phyloP scores from a whole-genome alignment of 2,113 vertebrate species.

The Cyprinodon brontotheroides region DNA sequence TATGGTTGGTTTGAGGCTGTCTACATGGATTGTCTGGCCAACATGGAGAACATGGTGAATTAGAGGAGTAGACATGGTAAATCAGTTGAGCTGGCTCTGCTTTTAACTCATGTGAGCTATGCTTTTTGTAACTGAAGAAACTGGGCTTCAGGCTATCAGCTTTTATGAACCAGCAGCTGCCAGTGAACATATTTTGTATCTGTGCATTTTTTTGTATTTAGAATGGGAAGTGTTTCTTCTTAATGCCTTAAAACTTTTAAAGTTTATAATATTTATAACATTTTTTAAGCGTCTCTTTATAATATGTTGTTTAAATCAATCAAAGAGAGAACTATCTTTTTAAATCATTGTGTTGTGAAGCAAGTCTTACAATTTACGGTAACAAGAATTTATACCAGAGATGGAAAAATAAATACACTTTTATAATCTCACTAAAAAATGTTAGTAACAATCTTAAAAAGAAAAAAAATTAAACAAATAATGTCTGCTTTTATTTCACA shows the following conservation, averaged over 20 bases:
- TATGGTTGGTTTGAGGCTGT: conserved; percentile 73
- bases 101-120: conserved; percentile 51
- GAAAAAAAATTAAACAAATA: no score
- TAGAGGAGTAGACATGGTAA: conserved; percentile 78
- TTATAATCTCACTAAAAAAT: no score
- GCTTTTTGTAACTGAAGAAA: conserved; percentile 64
- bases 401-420: no score
- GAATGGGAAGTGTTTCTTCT: conserved; percentile 17
- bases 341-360: no score
- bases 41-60: conserved; percentile 77
- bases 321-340: no score
- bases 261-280: no score
- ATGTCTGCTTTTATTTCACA: no score
- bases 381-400: no score
- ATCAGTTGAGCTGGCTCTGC: conserved; percentile 71
- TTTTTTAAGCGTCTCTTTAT: no score
- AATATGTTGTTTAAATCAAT: no score
- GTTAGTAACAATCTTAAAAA: no score
- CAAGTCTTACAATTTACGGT: no score
- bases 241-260: conserved; percentile 6
- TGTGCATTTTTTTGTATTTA: conserved; percentile 13
- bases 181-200: conserved; percentile 39
- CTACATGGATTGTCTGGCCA: conserved; percentile 75
- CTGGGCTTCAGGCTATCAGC: conserved; percentile 53
- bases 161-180: conserved; percentile 53